phyloP scores from a whole-genome alignment of 2,113 vertebrate species.

The Dinomys branickii region DNA sequence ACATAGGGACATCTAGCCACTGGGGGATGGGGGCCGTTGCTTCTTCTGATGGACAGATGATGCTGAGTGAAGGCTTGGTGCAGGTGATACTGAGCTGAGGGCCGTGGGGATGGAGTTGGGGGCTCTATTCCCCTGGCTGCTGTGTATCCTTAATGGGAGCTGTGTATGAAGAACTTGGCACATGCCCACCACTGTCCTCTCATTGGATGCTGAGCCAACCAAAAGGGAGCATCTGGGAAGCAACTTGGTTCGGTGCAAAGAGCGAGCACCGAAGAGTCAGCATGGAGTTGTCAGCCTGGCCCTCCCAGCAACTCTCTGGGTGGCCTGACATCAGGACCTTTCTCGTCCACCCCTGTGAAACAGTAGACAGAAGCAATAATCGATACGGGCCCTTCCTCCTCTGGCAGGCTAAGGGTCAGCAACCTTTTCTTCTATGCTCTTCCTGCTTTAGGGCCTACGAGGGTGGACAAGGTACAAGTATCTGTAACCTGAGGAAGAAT shows the following conservation, averaged over 20 bases:
- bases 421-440: slow-evolving; percentile 12
- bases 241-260: background rate
- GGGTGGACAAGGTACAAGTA: background rate
- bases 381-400: background rate
- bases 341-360: background rate
- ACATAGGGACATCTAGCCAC: background rate
- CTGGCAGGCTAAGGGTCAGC: background rate
- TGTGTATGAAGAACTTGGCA: slow-evolving; percentile 64
- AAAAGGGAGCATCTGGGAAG: background rate
- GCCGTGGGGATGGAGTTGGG: background rate
- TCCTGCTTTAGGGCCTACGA: background rate
- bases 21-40: background rate
- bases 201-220: slow-evolving; percentile 41
- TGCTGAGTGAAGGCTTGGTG: background rate
- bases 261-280: rapidly evolving
- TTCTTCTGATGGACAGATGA: background rate
- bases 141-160: slow-evolving; percentile 31
- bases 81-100: background rate
- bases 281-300: background rate
- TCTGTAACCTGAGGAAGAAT: slow-evolving; percentile 50
- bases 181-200: slow-evolving; percentile 49
- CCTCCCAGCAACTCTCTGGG: background rate
- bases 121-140: background rate
- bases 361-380: background rate
- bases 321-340: background rate